phyloP scores from a whole-genome alignment of 2,888 invertebrate species.

The Caenorhabditis uteleia region DNA sequence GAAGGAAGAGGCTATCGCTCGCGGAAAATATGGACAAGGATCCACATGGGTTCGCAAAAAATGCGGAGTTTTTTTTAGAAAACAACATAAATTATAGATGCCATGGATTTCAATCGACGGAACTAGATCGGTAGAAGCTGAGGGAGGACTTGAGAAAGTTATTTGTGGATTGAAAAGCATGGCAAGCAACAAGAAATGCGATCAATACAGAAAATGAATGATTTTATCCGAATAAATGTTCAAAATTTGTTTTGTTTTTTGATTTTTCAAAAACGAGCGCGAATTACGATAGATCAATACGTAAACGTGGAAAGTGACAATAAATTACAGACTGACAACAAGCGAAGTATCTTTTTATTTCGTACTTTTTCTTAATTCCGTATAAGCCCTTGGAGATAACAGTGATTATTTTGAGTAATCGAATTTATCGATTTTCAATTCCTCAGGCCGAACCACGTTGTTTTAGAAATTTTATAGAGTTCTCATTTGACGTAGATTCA shows the following conservation, averaged over 20 bases:
- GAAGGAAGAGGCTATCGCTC: conserved; percentile 18
- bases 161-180: conserved; percentile 16
- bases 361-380: too few relatives aligned
- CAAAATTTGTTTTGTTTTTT: conserved; percentile 1
- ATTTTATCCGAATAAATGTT: conserved; percentile 1
- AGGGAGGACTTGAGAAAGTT: conserved; percentile 4
- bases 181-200: conserved; percentile 11
- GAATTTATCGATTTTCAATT: too few relatives aligned
- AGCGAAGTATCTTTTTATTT: too few relatives aligned
- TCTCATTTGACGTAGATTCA: too few relatives aligned
- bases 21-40: conserved; percentile 9
- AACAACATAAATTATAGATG: conserved; percentile 12
- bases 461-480: too few relatives aligned
- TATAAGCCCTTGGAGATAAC: too few relatives aligned
- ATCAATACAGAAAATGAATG: not conserved
- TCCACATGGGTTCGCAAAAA: conserved; percentile 15
- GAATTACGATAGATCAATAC: too few relatives aligned
- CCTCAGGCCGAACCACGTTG: too few relatives aligned
- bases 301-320: too few relatives aligned
- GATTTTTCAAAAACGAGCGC: not conserved
- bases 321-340: too few relatives aligned
- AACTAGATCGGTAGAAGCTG: conserved; percentile 5
- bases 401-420: too few relatives aligned
- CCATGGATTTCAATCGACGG: conserved; percentile 34
- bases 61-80: not conserved